These are phyloP conservation scores for Onychostoma macrolepis DNA, from an alignment of 2,113 vertebrate species.

Conservation along the genomic window DNA sequence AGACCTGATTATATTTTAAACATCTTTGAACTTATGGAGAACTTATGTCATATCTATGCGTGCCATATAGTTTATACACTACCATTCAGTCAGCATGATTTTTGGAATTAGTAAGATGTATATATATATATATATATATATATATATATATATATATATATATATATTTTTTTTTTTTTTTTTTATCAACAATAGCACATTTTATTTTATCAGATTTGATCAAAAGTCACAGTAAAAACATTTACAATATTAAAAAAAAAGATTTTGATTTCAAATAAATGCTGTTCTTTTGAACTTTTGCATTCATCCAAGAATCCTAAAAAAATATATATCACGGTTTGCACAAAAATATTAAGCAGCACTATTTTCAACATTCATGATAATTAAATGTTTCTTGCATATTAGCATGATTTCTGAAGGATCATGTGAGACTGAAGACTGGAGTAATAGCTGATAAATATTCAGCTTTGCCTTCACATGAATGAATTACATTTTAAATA, in stretches of 20 bases:
- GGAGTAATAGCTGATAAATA: not conserved
- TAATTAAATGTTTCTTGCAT: not conserved
- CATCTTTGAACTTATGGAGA: not conserved
- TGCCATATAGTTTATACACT: not conserved
- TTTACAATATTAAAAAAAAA: not conserved
- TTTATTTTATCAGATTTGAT: not conserved
- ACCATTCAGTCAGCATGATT: not conserved
- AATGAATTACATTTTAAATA: not conserved
- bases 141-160: too few species aligned
- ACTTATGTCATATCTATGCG: not conserved
- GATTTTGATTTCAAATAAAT: not conserved
- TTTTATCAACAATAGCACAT: not conserved
- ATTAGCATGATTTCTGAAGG: not conserved
- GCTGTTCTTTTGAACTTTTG: not conserved
- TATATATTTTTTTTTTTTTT: too few species aligned
- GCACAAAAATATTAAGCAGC: not conserved
- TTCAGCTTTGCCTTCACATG: not conserved
- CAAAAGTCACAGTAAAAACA: not conserved
- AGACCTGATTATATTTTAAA: not conserved
- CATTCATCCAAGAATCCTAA: not conserved
- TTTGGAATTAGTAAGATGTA: too few species aligned
- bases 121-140: too few species aligned
- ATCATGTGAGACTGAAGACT: not conserved
- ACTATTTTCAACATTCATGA: not conserved
- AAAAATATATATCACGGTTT: not conserved